phyloP scores from a whole-genome alignment of 2,797 vertebrate species.

The Rhinogobio ventralis region DNA sequence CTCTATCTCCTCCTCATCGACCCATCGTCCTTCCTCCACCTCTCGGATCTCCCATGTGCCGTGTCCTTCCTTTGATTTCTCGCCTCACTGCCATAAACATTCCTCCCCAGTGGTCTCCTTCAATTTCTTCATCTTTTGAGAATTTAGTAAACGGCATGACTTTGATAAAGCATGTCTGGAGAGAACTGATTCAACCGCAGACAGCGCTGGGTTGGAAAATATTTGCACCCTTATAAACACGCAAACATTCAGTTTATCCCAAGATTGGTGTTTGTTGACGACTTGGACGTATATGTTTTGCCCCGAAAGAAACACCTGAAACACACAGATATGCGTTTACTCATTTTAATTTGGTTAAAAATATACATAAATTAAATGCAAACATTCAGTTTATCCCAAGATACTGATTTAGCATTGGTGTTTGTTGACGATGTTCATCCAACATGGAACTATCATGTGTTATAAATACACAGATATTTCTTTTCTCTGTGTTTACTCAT shows the following conservation, averaged over 20 bases:
- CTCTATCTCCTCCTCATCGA: constrained; percentile 56
- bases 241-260: constrained; percentile 35
- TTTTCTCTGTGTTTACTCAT: no score
- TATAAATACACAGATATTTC: no score
- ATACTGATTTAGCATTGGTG: background rate
- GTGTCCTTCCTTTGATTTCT: constrained; percentile 62
- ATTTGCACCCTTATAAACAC: constrained; percentile 28
- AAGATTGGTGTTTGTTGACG: constrained; percentile 22
- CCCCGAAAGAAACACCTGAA: constrained; percentile 64
- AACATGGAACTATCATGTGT: background rate
- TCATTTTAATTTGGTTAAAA: background rate
- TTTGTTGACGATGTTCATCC: background rate
- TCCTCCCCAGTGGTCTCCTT: constrained; percentile 58
- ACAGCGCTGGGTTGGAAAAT: constrained; percentile 29
- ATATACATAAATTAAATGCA: background rate
- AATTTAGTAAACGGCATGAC: constrained; percentile 51
- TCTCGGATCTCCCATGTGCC: constrained; percentile 53
- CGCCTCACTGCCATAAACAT: constrained; percentile 61
- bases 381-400: constrained; percentile 22
- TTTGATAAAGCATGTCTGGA: constrained; percentile 60
- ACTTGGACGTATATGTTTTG: background rate
- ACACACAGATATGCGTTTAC: constrained; percentile 59
- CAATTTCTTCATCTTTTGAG: constrained; percentile 58
- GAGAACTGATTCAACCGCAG: constrained; percentile 36
- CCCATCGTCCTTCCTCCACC: constrained; percentile 43